Percentiles rank a stretch among this genome's conserved stretches.
phyloP scores from a whole-genome alignment of 2,888 invertebrate genomes.

The Argyra leucocephala region DNA sequence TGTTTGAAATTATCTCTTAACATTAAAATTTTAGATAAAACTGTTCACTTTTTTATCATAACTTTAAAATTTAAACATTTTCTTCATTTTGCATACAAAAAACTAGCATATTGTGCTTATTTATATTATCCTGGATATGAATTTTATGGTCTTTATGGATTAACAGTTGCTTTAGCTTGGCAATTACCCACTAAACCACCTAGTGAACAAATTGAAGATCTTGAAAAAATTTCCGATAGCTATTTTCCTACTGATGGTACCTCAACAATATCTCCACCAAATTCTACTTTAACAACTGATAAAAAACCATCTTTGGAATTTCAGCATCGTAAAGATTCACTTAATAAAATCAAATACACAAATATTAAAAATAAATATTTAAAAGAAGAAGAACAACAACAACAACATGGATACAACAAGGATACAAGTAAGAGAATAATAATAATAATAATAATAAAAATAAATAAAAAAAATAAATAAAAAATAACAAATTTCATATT shows the following conservation, averaged over 20 bases:
- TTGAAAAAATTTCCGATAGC: constrained; percentile 24
- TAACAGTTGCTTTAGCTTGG: constrained; percentile 68
- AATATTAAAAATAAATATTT: background rate
- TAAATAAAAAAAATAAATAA: background rate
- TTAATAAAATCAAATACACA: background rate
- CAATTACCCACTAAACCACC: constrained; percentile 59
- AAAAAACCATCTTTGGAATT: background rate
- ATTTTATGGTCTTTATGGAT: constrained; percentile 59
- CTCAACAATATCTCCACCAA: no score
- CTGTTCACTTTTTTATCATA: no score
- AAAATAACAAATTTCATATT: constrained; percentile 2
- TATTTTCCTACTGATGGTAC: background rate
- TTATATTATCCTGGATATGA: constrained; percentile 52
- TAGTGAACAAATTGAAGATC: constrained; percentile 36
- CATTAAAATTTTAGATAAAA: no score
- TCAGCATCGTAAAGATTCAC: background rate
- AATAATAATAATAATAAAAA: background rate
- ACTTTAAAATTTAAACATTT: no score
- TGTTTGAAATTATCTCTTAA: no score
- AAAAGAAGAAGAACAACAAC: background rate
- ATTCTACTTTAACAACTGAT: background rate
- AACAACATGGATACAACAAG: background rate
- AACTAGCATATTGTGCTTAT: constrained; percentile 14
- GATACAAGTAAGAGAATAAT: background rate
- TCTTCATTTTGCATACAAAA: no score